A percentile compares a stretch with the other conserved stretches of the same genome.
These are phyloP conservation scores for Brachyopa scutellaris DNA, from an alignment of 2,888 invertebrate genomes.

Conservation along the genomic window DNA sequence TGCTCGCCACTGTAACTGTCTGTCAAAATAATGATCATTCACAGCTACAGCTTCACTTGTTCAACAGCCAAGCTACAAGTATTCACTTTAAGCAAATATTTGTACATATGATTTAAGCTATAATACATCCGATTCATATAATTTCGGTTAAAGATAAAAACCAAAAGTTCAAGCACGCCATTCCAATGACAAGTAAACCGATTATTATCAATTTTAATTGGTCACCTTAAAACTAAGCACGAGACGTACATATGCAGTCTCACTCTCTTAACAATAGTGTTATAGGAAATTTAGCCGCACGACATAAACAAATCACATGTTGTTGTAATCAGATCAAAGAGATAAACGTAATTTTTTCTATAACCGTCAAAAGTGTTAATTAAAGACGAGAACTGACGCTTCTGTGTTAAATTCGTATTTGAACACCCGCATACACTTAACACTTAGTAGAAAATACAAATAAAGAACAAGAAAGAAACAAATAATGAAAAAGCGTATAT, in stretches of 20 bases:
- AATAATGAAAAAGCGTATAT: constrained; percentile 10
- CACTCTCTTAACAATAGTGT: too few relatives aligned
- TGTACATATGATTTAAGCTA: background rate
- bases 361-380: constrained; percentile 26
- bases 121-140: background rate
- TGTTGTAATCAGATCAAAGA: background rate
- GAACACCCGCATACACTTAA: constrained; percentile 36
- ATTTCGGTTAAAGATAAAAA: background rate
- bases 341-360: background rate
- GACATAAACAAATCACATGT: background rate
- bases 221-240: constrained; percentile 3
- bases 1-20: too few relatives aligned
- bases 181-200: background rate
- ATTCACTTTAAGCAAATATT: too few relatives aligned
- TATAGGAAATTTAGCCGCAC: too few relatives aligned
- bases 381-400: constrained; percentile 39
- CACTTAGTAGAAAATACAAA: background rate
- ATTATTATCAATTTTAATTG: background rate
- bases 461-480: constrained; percentile 5
- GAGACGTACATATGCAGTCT: too few relatives aligned
- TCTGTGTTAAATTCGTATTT: constrained; percentile 42
- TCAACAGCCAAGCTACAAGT: too few relatives aligned
- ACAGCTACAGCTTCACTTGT: too few relatives aligned
- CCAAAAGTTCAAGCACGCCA: background rate
- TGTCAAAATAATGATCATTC: too few relatives aligned